Percentiles rank a stretch among this genome's conserved stretches.
Conservation (phyloP, 2,797 vertebrate genomes). For the Coccyzus lansbergi region DNA sequence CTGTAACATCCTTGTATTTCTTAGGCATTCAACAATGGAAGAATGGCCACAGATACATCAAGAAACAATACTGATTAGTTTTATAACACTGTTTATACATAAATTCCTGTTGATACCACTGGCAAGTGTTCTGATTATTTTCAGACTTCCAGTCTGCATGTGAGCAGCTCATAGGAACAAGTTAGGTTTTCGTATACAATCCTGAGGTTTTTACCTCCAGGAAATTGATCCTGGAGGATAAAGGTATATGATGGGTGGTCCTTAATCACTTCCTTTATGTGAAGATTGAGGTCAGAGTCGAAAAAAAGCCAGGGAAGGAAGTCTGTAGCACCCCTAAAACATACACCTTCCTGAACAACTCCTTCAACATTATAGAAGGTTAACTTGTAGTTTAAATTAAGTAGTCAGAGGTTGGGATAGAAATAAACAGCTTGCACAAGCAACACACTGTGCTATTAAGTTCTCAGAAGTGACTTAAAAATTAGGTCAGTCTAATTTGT, state of each 20-base stretch:
- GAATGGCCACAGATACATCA: not conserved
- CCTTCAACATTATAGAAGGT: not conserved
- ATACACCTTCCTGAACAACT: constrained; percentile 9
- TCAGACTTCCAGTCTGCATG: not conserved
- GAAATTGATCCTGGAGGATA: constrained; percentile 45
- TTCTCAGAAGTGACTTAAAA: constrained; percentile 58
- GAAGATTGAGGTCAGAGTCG: constrained; percentile 38
- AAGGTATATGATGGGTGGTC: constrained; percentile 47
- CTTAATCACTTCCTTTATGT: constrained; percentile 53
- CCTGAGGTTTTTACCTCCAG: constrained; percentile 43
- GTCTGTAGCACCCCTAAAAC: constrained; percentile 25
- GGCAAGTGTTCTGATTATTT: not conserved
- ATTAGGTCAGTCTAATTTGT: constrained; percentile 70
- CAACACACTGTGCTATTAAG: constrained; percentile 29
- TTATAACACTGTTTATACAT: not conserved
- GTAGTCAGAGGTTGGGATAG: not conserved
- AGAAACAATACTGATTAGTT: not conserved
- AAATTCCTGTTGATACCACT: not conserved
- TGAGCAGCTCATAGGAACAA: not conserved
- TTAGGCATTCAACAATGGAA: not conserved
- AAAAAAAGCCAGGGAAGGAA: constrained; percentile 60
- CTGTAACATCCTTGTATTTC: not conserved
- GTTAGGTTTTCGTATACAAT: not conserved
- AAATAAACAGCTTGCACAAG: constrained; percentile 64
- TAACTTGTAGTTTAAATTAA: not conserved